Evolutionary conservation across 2,888 invertebrate genomes (phyloP), one percentile per base, ranked within the genome.

Genomic region (Nysson spinosus): DNA sequence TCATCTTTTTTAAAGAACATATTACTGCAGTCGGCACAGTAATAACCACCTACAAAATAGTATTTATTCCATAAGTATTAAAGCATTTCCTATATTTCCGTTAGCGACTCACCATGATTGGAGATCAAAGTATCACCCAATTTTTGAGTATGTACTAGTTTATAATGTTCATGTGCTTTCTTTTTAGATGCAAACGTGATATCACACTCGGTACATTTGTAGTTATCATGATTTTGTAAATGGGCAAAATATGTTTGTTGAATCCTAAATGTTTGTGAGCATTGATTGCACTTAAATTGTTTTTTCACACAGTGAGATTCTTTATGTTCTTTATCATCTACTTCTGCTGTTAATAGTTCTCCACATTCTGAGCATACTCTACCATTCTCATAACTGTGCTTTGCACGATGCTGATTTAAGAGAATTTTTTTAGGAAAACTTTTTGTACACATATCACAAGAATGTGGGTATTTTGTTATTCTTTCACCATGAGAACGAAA

Each of bases 331-430:
- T 75, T 74, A 20, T 80, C 60, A 34, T 84, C 82, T 3, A 74
- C 76, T 6, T 65, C 66, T 7, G 62, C 71, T 26, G 77, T 77
- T n/a, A 78, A 74, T 28, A 83, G 75, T 9, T 78, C 73, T 9
- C 85, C 86, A 44, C 86, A 86, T 24, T 86, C 82, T 1, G 82
- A 67, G 50, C 86, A 86, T 19, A 84, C 80, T 43, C 78, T 82
- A 22, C 83, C 83, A 5, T 77, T 78, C 16, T 82, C 75, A n/a
- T 77, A 77, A 51, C 78, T 83, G 22, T 85, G 85, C 40, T 81
- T 82, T 2, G 80, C 77, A 22, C 83, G 63, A 60, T 87, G 87
- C 16, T 79, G 78, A 55, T 83, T 82, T 22, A 87, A 65, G 5
- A 82, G 56, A 9, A 63, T 46, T 17, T 76, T 74, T 24, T 81